Evolutionary conservation across 2,113 vertebrate genomes (phyloP), one percentile per base, ranked within the genome.

Genomic region (Limanda limanda): DNA sequence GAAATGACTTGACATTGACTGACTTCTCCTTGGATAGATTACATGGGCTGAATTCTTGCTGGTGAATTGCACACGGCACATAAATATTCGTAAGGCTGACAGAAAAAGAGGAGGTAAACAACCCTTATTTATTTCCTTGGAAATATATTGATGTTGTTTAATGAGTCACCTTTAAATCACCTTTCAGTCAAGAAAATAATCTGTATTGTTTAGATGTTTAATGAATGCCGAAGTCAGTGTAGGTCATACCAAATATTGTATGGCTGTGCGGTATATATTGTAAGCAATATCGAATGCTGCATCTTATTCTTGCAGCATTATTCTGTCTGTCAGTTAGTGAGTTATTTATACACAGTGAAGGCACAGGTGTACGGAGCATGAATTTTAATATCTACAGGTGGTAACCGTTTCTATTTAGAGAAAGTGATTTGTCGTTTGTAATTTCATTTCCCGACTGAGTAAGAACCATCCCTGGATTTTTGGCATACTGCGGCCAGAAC

Each of bases 1-100:
- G 42, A 62, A 73, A 64, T 76, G 21, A 77, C 57, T 42, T 24
- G 60, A 79, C 60, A 47, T 74, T 69, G 54, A 83, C 31, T 48
- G 67, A 79, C 64, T 63, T 18, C 45, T 48, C 45, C 17, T 21
- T 42, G 27, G 69, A 74, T 11, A 58, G 57, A 83, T 83, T 78
- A 51, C 48, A 79, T 67, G 25, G 47, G 40, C 63, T 27, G 64
- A 51, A 72, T 60, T 42, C 12, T 67, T 57, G 17, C 27, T 3
- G 21, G 57, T 45, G 45, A 52, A 72, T 74, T 79, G 23, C 55
- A 82, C 51, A 59, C 63, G 3, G 51, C 51, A 68, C 48, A 55
- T 61, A 31, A 2, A 54, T 54, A 51, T 51, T 17, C 8, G 21
- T 11, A 25, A 68, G 52, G 48, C 8, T 25, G 56, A 57, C 37